A percentile compares a stretch with the other conserved stretches of the same genome.
phyloP scores from a whole-genome alignment of 1,140 invertebrate species.

The Himalopsyche phryganea region DNA sequence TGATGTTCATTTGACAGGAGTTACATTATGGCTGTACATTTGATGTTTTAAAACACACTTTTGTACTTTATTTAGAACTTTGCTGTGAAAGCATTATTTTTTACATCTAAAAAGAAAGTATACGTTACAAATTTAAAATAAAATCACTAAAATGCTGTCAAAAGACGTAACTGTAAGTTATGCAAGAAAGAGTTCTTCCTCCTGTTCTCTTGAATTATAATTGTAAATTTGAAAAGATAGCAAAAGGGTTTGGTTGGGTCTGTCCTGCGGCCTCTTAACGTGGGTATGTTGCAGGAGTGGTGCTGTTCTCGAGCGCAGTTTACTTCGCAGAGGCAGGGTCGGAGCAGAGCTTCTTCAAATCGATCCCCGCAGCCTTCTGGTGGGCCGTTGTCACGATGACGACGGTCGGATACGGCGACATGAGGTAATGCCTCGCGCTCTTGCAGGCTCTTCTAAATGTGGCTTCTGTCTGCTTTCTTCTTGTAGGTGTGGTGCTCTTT shows the following conservation, averaged over 20 bases:
- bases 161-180: too few relatives aligned
- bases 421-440: conserved; percentile 69
- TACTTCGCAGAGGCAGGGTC: conserved; percentile 98
- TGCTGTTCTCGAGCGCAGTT: conserved; percentile 96
- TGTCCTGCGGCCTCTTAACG: conserved; percentile 3
- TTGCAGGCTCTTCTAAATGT: conserved; percentile 28
- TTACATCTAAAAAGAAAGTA: too few relatives aligned
- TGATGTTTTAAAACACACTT: too few relatives aligned
- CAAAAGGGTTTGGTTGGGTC: background rate
- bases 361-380: conserved; percentile 96
- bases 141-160: too few relatives aligned
- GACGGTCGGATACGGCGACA: conserved; percentile 96
- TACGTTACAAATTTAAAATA: too few relatives aligned
- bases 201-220: too few relatives aligned
- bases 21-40: too few relatives aligned
- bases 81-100: too few relatives aligned
- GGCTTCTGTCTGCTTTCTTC: conserved; percentile 50
- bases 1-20: too few relatives aligned
- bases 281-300: conserved; percentile 69
- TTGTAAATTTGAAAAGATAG: too few relatives aligned
- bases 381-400: conserved; percentile 93
- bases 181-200: too few relatives aligned
- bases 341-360: conserved; percentile 94
- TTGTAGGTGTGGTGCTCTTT: conserved; percentile 95
- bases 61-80: too few relatives aligned